Conservation (phyloP, 2,113 vertebrate species). For the Myotis brandtii region DNA sequence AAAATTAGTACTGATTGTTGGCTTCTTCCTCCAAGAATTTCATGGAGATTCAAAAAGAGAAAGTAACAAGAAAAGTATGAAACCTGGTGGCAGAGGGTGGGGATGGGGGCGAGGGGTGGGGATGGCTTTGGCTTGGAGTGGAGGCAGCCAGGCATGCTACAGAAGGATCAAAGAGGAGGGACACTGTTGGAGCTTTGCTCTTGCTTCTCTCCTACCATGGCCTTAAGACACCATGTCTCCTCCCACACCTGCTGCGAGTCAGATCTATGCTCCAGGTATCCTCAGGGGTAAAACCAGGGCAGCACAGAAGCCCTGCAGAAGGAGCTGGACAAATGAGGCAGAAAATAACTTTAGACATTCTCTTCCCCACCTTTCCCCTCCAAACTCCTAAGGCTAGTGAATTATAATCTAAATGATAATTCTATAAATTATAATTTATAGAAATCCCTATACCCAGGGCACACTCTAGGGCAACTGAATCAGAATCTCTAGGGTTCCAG, state of each 20-base stretch:
- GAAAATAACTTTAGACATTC: not conserved
- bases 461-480: not conserved
- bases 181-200: not conserved
- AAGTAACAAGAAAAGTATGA: not conserved
- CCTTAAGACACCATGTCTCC: not conserved
- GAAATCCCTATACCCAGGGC: not conserved
- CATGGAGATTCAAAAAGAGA: not conserved
- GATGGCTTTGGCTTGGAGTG: not conserved
- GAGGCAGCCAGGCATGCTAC: not conserved
- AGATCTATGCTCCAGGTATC: not conserved
- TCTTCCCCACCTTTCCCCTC: not conserved
- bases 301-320: not conserved
- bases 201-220: not conserved
- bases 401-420: not conserved
- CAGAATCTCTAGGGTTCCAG: not conserved
- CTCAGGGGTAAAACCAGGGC: not conserved
- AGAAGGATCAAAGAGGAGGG: not conserved
- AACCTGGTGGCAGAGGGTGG: not conserved
- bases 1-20: not conserved
- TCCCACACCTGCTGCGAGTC: not conserved
- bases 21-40: not conserved
- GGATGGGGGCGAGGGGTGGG: not conserved
- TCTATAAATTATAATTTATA: not conserved
- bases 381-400: not conserved
- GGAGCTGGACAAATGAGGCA: not conserved